These are phyloP conservation scores for Brevimyrus niger DNA, from an alignment of 2,113 vertebrate species.

Conservation along the genomic window DNA sequence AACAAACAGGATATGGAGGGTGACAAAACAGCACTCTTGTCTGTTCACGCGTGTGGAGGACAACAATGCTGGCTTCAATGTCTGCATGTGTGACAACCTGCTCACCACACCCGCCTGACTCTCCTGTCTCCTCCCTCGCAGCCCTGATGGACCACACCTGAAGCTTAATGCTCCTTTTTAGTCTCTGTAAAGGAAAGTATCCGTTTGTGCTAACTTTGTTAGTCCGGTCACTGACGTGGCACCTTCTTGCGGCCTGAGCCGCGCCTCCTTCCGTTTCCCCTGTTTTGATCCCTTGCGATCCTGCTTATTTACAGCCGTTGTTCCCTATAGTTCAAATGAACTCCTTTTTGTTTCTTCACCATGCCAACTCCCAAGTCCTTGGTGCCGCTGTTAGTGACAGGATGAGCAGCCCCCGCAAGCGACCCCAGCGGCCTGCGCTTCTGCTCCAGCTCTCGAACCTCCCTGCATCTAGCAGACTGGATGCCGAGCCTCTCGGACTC, in stretches of 20 bases:
- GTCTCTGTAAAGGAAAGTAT: neutral
- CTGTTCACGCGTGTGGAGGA: neutral
- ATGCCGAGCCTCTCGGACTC: neutral
- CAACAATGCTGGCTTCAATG: neutral
- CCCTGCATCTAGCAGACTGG: neutral
- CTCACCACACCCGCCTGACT: neutral
- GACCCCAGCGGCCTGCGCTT: neutral
- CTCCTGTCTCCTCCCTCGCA: neutral
- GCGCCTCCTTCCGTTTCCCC: neutral
- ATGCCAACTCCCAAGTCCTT: too few relatives aligned
- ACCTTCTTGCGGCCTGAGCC: neutral
- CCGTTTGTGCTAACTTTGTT: neutral
- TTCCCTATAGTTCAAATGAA: neutral
- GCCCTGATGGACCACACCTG: neutral
- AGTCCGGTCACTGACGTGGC: neutral
- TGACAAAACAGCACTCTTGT: neutral
- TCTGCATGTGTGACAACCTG: neutral
- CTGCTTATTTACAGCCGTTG: neutral
- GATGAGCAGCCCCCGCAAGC: too few relatives aligned
- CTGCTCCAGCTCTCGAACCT: neutral
- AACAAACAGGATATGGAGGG: neutral
- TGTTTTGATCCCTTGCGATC: neutral
- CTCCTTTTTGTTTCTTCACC: neutral
- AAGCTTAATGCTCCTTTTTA: neutral
- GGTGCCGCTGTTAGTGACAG: too few relatives aligned